Evolutionary conservation across 2,888 invertebrate genomes (phyloP), one percentile per base, ranked within the genome.

Genomic region (Meandrusa payeni): DNA sequence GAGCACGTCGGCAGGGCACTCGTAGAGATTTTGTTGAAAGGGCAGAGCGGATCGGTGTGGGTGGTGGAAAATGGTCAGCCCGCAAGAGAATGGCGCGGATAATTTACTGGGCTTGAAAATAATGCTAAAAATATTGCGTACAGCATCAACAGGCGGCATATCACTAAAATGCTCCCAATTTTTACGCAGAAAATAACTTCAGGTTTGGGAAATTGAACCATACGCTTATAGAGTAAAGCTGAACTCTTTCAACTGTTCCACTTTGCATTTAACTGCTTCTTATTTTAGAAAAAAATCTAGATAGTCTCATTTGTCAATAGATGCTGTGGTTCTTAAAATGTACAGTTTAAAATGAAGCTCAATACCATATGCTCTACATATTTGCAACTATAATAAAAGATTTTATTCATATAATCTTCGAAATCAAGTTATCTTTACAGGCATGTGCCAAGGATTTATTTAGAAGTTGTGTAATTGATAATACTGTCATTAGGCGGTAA

Each of bases 31-130:
- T 72, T 93, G 20, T 89, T 89, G 46, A 92, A 91, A 56, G 93
- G 90, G 5, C 89, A 90, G 53, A 93, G 91, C 62, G 93, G 93
- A n/a, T 91, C 91, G 0, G 91, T 93, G 42, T 93, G 93, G 93
- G 73, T 92, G 24, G 90, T 93, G 15, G 92, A 93, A 59, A 92
- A 92, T 56, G 90, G 91, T 5, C 90, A 91, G 57, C 89, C 92
- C 2, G 89, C 91, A 1, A 87, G 90, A 58, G 93, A 93, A 57
- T 87, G 87, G 80, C 86, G 87, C 55, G 86, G 78, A 47, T 86
- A 82, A 52, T 24, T 9, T 1, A 7, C 4, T 10, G 7, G 1
- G 2, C 7, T 5, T 9, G 3, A 10, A 13, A 2, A 11, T 7
- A 13, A 7, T 13, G 5, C 20, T 13, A 22, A 13, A 11, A 29